Conservation (phyloP, 2,113 vertebrate genomes). For the Astatoreochromis straeleni region DNA sequence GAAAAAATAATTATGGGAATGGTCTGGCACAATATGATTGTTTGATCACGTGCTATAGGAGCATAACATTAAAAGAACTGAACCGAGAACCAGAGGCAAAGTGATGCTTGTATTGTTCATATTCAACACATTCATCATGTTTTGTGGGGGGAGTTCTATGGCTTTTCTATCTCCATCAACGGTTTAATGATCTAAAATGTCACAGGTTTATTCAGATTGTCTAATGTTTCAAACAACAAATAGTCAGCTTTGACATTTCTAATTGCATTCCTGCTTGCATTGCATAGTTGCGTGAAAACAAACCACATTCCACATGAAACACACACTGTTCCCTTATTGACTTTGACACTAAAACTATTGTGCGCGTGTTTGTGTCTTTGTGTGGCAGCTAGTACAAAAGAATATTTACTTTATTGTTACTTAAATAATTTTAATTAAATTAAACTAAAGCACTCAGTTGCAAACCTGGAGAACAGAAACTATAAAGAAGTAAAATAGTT, state of each 20-base stretch:
- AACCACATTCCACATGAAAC: background rate
- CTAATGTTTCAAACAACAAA: background rate
- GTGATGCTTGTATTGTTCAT: background rate
- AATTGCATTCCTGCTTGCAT: background rate
- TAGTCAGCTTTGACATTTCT: background rate
- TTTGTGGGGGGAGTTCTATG: background rate
- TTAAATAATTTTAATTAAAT: background rate
- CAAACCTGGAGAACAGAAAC: background rate
- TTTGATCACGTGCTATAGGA: background rate
- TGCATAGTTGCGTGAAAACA: background rate
- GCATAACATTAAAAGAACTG: background rate
- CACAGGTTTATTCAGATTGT: background rate
- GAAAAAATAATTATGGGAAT: background rate
- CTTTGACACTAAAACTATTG: background rate
- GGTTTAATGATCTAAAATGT: background rate
- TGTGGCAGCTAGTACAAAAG: background rate
- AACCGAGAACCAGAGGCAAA: background rate
- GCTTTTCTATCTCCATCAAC: background rate
- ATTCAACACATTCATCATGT: background rate
- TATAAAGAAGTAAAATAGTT: background rate
- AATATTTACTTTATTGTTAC: background rate
- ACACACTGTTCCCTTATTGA: background rate
- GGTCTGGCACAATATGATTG: background rate
- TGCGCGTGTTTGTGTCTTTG: background rate
- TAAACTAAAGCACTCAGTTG: background rate